Conservation (phyloP, 2,113 vertebrate species). For the Myiopsitta monachus region DNA sequence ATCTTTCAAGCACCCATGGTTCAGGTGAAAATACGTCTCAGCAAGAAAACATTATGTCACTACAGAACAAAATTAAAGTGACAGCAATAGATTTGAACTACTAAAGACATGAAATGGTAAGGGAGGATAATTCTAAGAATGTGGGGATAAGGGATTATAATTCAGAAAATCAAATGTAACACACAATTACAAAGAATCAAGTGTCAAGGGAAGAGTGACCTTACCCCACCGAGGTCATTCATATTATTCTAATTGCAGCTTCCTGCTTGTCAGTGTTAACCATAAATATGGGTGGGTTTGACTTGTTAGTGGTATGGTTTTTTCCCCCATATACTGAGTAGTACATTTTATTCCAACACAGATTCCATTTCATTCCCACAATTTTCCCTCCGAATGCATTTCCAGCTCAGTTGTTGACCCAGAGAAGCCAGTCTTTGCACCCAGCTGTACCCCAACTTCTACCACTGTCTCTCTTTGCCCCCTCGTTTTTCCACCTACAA, state of each 20-base stretch:
- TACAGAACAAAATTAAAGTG: neutral
- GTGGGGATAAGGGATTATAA: neutral
- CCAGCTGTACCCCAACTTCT: neutral
- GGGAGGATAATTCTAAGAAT: neutral
- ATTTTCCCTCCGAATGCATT: neutral
- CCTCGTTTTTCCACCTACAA: neutral
- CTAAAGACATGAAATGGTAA: neutral
- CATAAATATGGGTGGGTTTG: neutral
- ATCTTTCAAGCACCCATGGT: neutral
- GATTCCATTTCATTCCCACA: neutral
- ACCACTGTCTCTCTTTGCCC: neutral
- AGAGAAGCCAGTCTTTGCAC: neutral
- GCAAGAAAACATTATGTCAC: neutral
- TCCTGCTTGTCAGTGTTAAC: neutral
- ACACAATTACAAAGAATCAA: neutral
- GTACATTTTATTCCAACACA: neutral
- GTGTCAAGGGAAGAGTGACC: neutral
- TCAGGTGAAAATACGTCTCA: neutral
- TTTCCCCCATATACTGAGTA: neutral
- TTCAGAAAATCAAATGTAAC: neutral
- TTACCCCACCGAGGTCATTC: neutral
- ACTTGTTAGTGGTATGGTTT: neutral
- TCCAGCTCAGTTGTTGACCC: neutral
- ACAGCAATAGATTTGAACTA: neutral
- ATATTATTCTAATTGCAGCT: neutral